Evolutionary conservation across 2,888 invertebrate genomes (phyloP), one percentile per base, ranked within the genome.

Genomic region (Stenotaenia linearis): DNA sequence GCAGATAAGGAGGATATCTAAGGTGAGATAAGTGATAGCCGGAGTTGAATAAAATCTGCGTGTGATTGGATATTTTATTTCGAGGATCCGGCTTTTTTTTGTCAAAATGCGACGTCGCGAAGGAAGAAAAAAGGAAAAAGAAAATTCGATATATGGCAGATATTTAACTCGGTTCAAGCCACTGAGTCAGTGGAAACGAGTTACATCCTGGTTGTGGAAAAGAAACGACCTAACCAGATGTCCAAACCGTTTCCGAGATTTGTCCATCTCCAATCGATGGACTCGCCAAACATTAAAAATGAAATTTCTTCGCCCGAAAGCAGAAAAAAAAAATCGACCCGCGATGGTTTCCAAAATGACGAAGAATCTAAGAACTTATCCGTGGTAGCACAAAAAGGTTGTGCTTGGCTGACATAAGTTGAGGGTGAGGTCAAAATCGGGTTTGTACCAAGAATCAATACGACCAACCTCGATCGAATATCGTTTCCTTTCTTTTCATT

Each of bases 151-250:
- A 61, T 61, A 25, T 23, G 5, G 61, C 61, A 61, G 61, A 61
- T 25, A 28, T 61, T 61, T 61, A 61, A 61, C 61, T 61, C 61
- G 10, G 61, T 23, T 61, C 25, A 7, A 25, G 9, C 25, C 61
- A 61, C 61, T 61, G 12, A 61, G 61, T 23, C 61, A 61, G 61
- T 61, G 61, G 61, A 61, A 61, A 61, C 25, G 61, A 61, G 61
- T 61, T 61, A 61, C 61, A 61, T 61, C 61, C 61, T 61, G 25
- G 61, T 61, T 61, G 21, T 61, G 23, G 23, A 61, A 61, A 61
- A 61, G 61, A 61, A 61, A 61, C 61, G 61, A 61, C 61, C 61
- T 61, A 61, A 61, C 61, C 61, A 61, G 61, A 61, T 61, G 61
- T 61, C 61, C 61, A 61, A 61, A 61, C 61, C 61, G 9, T 61